Conservation (phyloP, 1,140 invertebrate species). For the Pygmarrhopalites habei region DNA sequence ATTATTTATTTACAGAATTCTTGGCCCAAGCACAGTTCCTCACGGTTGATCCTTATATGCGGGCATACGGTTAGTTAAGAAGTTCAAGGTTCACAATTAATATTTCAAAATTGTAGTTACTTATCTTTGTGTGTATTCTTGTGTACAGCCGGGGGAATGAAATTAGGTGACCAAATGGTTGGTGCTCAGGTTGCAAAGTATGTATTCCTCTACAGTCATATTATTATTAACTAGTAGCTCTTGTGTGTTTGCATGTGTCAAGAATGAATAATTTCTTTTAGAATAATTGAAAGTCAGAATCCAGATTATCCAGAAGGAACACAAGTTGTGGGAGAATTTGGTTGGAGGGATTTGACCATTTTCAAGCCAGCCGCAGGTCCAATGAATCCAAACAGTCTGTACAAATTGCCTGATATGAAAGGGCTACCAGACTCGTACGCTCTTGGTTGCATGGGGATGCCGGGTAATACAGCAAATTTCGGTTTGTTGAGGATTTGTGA, state of each 20-base stretch:
- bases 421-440: constrained; percentile 52
- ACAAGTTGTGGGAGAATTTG: constrained; percentile 46
- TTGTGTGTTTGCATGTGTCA: too few species aligned
- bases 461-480: constrained; percentile 63
- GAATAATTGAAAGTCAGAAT: constrained; percentile 55
- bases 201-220: too few species aligned
- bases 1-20: constrained; percentile 48
- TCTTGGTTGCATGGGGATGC: constrained; percentile 55
- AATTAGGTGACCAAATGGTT: constrained; percentile 35
- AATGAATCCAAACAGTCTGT: background rate
- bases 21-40: constrained; percentile 58
- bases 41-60: constrained; percentile 66
- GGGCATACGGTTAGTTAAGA: constrained; percentile 47
- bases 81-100: too few species aligned
- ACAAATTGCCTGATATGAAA: constrained; percentile 49
- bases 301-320: constrained; percentile 53
- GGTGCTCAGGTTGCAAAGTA: constrained; percentile 40
- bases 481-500: constrained; percentile 59
- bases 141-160: constrained; percentile 15
- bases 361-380: constrained; percentile 12
- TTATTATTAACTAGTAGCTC: too few species aligned
- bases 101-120: too few species aligned
- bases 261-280: too few species aligned
- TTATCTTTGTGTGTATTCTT: too few species aligned
- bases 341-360: constrained; percentile 29